These are phyloP conservation scores for Nasonia oneida DNA, from an alignment of 2,888 invertebrate species.

Conservation along the genomic window DNA sequence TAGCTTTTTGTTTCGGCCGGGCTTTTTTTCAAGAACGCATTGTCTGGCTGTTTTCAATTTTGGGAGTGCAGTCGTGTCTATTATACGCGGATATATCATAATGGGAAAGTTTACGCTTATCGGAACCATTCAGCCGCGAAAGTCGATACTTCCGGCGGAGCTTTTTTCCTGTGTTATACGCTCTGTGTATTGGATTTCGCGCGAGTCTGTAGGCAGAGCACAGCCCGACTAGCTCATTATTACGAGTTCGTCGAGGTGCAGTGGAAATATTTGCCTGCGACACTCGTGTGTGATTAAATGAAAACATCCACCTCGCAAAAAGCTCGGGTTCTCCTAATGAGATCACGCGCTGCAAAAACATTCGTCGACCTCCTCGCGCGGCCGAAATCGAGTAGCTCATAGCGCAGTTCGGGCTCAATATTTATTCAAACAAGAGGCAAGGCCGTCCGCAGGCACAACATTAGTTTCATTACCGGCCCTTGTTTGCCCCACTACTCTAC, in stretches of 20 bases:
- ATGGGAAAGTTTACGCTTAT: constrained; percentile 8
- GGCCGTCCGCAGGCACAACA: not conserved
- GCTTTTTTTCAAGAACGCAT: not conserved
- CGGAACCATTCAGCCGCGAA: not conserved
- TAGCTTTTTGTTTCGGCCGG: not conserved
- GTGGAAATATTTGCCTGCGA: constrained; percentile 1
- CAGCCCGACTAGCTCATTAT: not conserved
- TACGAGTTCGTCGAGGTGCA: not conserved
- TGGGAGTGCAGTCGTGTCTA: not conserved
- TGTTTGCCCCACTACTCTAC: not conserved
- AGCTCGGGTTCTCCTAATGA: not conserved
- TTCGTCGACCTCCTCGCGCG: not conserved
- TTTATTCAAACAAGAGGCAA: constrained; percentile 14
- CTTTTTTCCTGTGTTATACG: not conserved
- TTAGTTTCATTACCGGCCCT: constrained; percentile 9
- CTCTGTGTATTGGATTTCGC: not conserved
- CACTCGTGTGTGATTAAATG: constrained; percentile 1
- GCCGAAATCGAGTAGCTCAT: not conserved
- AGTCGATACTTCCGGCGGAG: not conserved
- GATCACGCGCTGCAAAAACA: not conserved
- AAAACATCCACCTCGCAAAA: not conserved
- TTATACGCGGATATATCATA: not conserved
- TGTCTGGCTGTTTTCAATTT: constrained; percentile 20
- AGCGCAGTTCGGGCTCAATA: not conserved
- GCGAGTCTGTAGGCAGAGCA: not conserved